Evolutionary conservation across 2,888 invertebrate genomes (phyloP).

Genomic region (Rhorus exstirpatorius): DNA sequence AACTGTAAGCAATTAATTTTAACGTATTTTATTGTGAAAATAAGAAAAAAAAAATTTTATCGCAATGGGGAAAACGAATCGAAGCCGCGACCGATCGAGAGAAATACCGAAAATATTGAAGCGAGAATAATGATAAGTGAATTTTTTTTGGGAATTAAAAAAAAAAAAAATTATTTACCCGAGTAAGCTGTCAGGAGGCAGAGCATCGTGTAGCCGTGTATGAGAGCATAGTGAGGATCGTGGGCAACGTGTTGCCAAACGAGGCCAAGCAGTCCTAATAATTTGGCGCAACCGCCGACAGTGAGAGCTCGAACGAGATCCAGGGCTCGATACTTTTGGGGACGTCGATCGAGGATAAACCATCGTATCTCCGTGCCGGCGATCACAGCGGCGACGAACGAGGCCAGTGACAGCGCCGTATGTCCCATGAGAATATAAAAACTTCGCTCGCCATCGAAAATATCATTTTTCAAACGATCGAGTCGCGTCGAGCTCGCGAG

Average conservation of each 20-base stretch:
- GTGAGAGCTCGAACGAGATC: slow-evolving; percentile 80
- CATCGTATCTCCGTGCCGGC: slow-evolving; percentile 80
- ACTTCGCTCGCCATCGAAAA: slow-evolving; percentile 79
- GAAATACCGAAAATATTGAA: not conserved
- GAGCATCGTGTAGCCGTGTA: slow-evolving; percentile 89
- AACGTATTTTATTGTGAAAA: slow-evolving; percentile 18
- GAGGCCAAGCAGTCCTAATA: slow-evolving; percentile 82
- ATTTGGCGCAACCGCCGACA: slow-evolving; percentile 83
- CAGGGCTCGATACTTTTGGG: slow-evolving; percentile 76
- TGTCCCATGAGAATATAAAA: slow-evolving; percentile 81
- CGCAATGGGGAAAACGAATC: too few species aligned
- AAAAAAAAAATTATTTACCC: slow-evolving; percentile 85
- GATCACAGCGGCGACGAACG: slow-evolving; percentile 78
- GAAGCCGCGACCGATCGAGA: not conserved
- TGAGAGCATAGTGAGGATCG: slow-evolving; percentile 85
- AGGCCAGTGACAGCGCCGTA: slow-evolving; percentile 79
- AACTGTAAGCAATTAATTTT: slow-evolving; percentile 85
- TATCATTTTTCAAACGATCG: slow-evolving; percentile 60
- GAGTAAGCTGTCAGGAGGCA: slow-evolving; percentile 89
- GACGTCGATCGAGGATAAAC: slow-evolving; percentile 74
- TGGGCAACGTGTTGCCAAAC: slow-evolving; percentile 82
- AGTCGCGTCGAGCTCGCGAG: slow-evolving; percentile 25
- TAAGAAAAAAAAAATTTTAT: too few species aligned
- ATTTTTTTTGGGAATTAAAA: not conserved
- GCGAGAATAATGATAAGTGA: not conserved